Conservation (phyloP, 2,797 vertebrate species). For the Mastacembelus armatus region DNA sequence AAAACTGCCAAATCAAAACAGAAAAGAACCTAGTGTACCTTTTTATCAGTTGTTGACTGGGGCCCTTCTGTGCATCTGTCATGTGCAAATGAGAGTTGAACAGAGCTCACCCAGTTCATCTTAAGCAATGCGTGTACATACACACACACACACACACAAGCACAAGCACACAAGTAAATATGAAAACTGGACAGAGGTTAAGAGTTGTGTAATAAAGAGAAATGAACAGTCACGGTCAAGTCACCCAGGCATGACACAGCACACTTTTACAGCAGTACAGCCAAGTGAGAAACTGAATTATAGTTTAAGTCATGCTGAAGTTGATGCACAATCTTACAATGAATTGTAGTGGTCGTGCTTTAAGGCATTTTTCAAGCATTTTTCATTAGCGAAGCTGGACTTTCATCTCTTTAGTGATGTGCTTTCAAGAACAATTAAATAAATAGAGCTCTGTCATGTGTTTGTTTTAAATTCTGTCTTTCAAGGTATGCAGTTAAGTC, state of each 20-base stretch:
- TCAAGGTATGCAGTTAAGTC: neutral
- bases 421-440: neutral
- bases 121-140: conserved; percentile 25
- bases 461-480: neutral
- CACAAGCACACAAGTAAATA: neutral
- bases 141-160: neutral
- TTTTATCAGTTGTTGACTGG: neutral
- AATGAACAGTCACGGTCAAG: conserved; percentile 36
- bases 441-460: neutral
- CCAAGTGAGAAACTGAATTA: neutral
- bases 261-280: conserved; percentile 2
- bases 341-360: neutral
- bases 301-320: neutral
- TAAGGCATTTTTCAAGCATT: too few relatives aligned
- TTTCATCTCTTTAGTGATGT: too few relatives aligned
- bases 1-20: neutral
- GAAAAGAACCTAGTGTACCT: conserved; percentile 40
- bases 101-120: conserved; percentile 15
- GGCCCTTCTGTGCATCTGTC: neutral
- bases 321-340: neutral
- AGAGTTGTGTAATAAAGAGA: conserved; percentile 57
- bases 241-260: conserved; percentile 37
- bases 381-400: too few relatives aligned
- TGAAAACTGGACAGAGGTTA: conserved; percentile 63
- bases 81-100: conserved; percentile 27